A percentile compares a stretch with the other conserved stretches of the same genome.
Evolutionary conservation across 1,140 invertebrate genomes (phyloP).

Genomic region (Hydropsyche tenuis): DNA sequence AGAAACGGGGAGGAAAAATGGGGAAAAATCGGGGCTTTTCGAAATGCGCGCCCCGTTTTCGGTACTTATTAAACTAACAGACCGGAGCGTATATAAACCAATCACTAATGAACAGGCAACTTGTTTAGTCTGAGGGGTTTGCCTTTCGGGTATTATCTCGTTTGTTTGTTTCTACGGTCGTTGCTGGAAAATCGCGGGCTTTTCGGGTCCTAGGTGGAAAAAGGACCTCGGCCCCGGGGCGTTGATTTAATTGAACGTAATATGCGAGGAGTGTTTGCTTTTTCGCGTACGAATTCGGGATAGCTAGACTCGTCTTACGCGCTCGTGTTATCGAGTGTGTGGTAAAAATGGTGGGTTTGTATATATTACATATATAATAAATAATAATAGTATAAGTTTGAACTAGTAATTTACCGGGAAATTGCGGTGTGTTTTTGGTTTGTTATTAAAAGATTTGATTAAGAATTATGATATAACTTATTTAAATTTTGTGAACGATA

Average conservation of each 20-base stretch:
- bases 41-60: neutral
- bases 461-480: too few relatives aligned
- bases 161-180: conserved; percentile 28
- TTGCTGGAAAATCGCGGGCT: neutral
- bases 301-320: too few relatives aligned
- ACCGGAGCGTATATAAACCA: conserved; percentile 32
- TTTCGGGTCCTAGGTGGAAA: neutral
- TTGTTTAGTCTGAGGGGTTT: conserved; percentile 37
- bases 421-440: too few relatives aligned
- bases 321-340: too few relatives aligned
- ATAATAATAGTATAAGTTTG: too few relatives aligned
- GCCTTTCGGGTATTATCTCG: conserved; percentile 39
- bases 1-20: neutral
- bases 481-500: too few relatives aligned
- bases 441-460: too few relatives aligned
- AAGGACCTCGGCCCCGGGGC: conserved; percentile 29
- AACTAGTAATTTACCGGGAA: too few relatives aligned
- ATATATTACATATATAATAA: too few relatives aligned
- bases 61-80: conserved; percentile 37
- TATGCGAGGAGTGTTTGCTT: conserved; percentile 25
- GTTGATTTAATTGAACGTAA: conserved; percentile 39
- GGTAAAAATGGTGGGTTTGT: too few relatives aligned
- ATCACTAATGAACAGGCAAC: conserved; percentile 37
- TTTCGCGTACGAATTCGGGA: conserved; percentile 28
- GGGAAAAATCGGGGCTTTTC: neutral